Evolutionary conservation across 30 jellyfish, hydroid and myxozoan species (phyloP).

Genomic region (Catostylus mosaicus): DNA sequence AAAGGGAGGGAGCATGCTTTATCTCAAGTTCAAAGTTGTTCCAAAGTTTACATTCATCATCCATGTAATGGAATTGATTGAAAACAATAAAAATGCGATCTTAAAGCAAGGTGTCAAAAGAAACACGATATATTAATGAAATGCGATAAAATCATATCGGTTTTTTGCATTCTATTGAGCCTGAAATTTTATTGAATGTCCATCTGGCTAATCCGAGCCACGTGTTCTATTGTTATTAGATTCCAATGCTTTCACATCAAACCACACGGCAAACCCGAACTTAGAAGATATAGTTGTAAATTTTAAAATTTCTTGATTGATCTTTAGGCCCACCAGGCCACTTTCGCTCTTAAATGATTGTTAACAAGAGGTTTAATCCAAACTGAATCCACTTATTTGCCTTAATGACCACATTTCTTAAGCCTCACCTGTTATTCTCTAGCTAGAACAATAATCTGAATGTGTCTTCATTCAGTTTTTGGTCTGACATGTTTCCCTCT

Average conservation of each 20-base stretch:
- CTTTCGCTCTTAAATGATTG: neutral
- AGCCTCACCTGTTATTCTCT: neutral
- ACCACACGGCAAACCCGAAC: slow-evolving; percentile 23
- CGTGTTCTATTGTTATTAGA: slow-evolving; percentile 41
- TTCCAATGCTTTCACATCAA: slow-evolving; percentile 28
- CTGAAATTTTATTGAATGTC: slow-evolving; percentile 19
- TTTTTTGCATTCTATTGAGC: neutral
- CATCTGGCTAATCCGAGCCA: slow-evolving; percentile 51
- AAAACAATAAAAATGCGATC: too few species aligned
- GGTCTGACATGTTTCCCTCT: too few species aligned
- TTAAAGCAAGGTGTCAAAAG: too few species aligned
- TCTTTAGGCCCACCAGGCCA: neutral
- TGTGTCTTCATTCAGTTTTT: neutral
- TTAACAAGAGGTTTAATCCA: neutral
- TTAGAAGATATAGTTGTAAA: neutral
- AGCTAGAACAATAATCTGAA: neutral
- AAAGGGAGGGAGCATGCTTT: too few species aligned
- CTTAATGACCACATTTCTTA: neutral
- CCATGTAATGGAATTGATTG: too few species aligned
- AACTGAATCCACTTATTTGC: neutral
- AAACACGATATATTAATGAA: too few species aligned
- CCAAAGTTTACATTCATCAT: too few species aligned
- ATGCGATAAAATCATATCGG: neutral
- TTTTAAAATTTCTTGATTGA: neutral
- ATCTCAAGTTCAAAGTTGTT: too few species aligned